Conservation (phyloP, 2,113 vertebrate species). For the Cynoglossus semilaevis region DNA sequence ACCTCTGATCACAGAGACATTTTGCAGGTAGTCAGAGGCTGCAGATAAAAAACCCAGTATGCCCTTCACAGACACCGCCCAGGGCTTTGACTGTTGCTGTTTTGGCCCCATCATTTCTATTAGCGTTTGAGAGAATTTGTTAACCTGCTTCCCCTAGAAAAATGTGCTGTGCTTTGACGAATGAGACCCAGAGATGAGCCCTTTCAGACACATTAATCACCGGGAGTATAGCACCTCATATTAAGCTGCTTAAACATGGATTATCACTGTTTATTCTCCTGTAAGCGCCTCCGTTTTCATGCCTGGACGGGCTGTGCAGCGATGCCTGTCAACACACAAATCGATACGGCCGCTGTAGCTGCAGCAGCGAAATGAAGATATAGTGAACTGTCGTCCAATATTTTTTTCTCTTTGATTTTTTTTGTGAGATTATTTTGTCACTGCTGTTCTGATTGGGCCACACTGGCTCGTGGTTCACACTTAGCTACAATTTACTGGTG, state of each 20-base stretch:
- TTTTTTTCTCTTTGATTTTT: constrained; percentile 37
- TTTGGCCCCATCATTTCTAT: constrained; percentile 31
- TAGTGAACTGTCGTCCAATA: constrained; percentile 28
- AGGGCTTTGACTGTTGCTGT: constrained; percentile 25
- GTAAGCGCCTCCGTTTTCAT: constrained; percentile 62
- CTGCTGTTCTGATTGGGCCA: constrained; percentile 11
- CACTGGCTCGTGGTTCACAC: constrained; percentile 14
- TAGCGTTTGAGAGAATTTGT: constrained; percentile 36
- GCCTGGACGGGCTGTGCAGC: constrained; percentile 46
- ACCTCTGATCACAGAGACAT: neutral
- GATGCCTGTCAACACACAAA: constrained; percentile 50
- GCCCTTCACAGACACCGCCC: constrained; percentile 22
- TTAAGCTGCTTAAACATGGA: constrained; percentile 71
- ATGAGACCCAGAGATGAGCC: constrained; percentile 59
- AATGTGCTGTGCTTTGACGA: constrained; percentile 57
- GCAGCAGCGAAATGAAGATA: constrained; percentile 41
- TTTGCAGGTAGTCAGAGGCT: constrained; percentile 12
- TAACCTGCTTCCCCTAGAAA: constrained; percentile 40
- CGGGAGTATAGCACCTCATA: constrained; percentile 67
- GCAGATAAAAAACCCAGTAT: constrained; percentile 25
- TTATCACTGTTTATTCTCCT: constrained; percentile 69
- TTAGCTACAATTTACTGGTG: constrained; percentile 24
- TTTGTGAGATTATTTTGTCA: constrained; percentile 19
- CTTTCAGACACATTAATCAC: constrained; percentile 64
- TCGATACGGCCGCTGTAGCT: constrained; percentile 51